Percentiles rank a stretch among this genome's conserved stretches.
Conservation (phyloP, 2,797 vertebrate species). For the Monodelphis domestica region DNA sequence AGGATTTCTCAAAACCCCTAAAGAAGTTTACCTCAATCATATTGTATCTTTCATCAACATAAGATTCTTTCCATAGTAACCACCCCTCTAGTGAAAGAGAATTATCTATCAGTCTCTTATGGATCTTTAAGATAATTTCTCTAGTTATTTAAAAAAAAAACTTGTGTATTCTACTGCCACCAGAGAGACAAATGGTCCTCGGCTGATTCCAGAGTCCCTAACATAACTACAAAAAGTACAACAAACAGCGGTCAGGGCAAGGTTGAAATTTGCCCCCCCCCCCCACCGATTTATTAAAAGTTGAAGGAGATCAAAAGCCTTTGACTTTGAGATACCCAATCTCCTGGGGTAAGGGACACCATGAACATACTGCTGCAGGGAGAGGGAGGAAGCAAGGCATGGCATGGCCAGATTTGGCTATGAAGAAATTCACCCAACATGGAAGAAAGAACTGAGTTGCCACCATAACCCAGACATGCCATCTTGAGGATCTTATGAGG, state of each 20-base stretch:
- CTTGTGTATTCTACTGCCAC: slow-evolving; percentile 60
- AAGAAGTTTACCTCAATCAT: slow-evolving; percentile 19
- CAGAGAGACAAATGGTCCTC: not conserved
- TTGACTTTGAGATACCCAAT: not conserved
- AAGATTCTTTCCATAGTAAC: not conserved
- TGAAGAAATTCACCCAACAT: not conserved
- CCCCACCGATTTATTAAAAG: not conserved
- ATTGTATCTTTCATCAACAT: not conserved
- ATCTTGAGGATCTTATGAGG: not conserved
- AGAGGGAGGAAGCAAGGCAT: not conserved
- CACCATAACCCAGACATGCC: not conserved
- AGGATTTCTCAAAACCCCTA: slow-evolving; percentile 4
- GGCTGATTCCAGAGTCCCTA: slow-evolving; percentile 52
- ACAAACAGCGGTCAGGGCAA: not conserved
- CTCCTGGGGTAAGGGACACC: not conserved
- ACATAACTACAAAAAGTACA: not conserved
- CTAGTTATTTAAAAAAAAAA: slow-evolving; percentile 52
- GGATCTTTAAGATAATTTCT: slow-evolving; percentile 37
- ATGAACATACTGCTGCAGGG: not conserved
- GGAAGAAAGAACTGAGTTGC: not conserved
- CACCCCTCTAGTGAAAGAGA: not conserved
- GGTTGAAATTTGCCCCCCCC: not conserved
- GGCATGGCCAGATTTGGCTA: not conserved
- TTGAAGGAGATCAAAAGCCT: not conserved
- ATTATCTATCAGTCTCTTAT: not conserved